A percentile compares a stretch with the other conserved stretches of the same genome.
phyloP scores from a whole-genome alignment of 2,888 invertebrate genomes.

The Drosophila lutescens region DNA sequence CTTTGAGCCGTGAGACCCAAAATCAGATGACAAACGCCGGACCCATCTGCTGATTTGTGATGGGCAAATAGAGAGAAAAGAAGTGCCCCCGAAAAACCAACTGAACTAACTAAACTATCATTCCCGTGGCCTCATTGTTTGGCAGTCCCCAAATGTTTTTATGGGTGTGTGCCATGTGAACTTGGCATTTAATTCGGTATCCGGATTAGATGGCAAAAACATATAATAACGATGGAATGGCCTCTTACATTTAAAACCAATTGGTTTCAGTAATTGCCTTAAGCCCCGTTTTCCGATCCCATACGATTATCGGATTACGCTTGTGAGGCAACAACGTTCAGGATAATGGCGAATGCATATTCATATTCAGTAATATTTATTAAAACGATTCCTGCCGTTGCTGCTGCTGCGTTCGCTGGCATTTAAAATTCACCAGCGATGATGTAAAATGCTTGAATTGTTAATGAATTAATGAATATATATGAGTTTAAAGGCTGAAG shows the following conservation, averaged over 20 bases:
- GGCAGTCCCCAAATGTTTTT: constrained; percentile 6
- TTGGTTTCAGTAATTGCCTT: constrained; percentile 26
- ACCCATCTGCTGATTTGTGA: constrained; percentile 39
- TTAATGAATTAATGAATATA: constrained; percentile 51
- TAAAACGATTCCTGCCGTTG: constrained; percentile 17
- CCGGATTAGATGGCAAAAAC: constrained; percentile 5
- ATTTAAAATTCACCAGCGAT: constrained; percentile 46
- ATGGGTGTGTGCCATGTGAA: constrained; percentile 35
- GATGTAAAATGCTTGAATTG: constrained; percentile 42
- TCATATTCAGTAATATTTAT: constrained; percentile 37
- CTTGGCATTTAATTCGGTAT: constrained; percentile 23
- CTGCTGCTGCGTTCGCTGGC: neutral
- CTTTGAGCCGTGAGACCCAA: constrained; percentile 31
- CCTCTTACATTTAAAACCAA: constrained; percentile 26
- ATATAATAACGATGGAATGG: constrained; percentile 1
- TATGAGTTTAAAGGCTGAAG: constrained; percentile 20
- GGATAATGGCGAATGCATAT: constrained; percentile 37
- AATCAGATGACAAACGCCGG: constrained; percentile 20
- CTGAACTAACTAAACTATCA: constrained; percentile 11
- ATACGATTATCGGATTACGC: constrained; percentile 30
- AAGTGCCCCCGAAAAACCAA: constrained; percentile 4
- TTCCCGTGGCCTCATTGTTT: constrained; percentile 27
- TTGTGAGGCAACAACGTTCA: constrained; percentile 18
- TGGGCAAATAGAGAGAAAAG: constrained; percentile 26
- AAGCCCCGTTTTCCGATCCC: constrained; percentile 3